Conservation (phyloP, 2,888 invertebrate species). For the Caenorhabditis panamensis region DNA sequence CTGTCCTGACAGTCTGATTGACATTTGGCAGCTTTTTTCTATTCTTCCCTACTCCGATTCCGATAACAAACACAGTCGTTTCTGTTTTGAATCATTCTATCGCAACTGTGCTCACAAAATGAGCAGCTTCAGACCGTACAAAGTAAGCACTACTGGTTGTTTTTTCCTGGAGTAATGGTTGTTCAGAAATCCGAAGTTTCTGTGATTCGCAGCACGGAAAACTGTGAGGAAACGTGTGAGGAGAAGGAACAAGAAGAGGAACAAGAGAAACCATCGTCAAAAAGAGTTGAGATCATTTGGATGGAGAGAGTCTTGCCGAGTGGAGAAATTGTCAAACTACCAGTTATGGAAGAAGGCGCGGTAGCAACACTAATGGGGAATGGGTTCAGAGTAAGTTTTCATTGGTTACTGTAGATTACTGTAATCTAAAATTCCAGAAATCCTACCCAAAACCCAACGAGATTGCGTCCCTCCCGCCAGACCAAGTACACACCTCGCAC, state of each 20-base stretch:
- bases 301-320: conserved; percentile 8
- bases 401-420: background rate
- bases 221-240: too few species aligned
- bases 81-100: background rate
- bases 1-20: conserved; percentile 1
- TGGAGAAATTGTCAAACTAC: conserved; percentile 4
- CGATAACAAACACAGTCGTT: conserved; percentile 5
- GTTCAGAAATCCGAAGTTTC: too few species aligned
- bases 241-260: background rate
- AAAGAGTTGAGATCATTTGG: background rate
- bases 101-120: background rate
- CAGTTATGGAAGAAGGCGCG: conserved; percentile 10
- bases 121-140: conserved; percentile 15
- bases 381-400: conserved; percentile 11
- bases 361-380: conserved; percentile 1
- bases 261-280: too few species aligned
- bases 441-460: conserved; percentile 15
- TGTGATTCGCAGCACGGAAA: too few species aligned
- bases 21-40: conserved; percentile 14
- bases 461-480: background rate
- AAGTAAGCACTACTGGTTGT: background rate
- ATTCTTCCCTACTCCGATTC: background rate
- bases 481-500: background rate
- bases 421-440: conserved; percentile 15
- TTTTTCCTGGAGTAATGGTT: background rate